A percentile compares a stretch with the other conserved stretches of the same genome.
Evolutionary conservation across 2,888 invertebrate genomes (phyloP).

Genomic region (Sabellastarte sp.): DNA sequence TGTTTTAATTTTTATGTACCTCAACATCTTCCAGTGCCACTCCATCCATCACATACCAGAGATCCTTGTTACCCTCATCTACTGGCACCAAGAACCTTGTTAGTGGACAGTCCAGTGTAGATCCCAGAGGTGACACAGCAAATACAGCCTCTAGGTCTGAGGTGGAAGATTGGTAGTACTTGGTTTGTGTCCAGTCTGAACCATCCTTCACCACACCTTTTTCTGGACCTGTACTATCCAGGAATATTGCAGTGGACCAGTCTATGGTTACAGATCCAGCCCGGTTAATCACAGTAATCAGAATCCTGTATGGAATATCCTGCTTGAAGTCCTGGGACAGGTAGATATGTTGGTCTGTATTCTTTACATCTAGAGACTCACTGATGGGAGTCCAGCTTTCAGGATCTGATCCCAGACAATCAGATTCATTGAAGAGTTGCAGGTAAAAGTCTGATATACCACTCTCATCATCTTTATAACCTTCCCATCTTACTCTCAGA

Average conservation of each 20-base stretch:
- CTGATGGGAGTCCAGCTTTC: not conserved
- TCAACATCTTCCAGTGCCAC: not conserved
- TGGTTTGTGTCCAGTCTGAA: not conserved
- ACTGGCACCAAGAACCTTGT: not conserved
- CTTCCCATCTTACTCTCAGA: not conserved
- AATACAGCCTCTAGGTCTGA: not conserved
- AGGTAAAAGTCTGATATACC: not conserved
- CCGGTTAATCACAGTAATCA: not conserved
- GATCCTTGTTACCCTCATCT: not conserved
- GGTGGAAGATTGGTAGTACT: not conserved
- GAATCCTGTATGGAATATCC: not conserved
- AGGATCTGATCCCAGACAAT: not conserved
- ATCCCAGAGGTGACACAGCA: not conserved
- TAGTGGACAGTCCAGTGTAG: not conserved
- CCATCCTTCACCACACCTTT: constrained; percentile 1
- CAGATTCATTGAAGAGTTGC: not conserved
- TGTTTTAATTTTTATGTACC: too few relatives aligned
- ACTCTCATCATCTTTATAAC: constrained; percentile 1
- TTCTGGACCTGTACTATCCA: not conserved
- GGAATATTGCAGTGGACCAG: not conserved
- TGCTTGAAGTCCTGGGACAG: not conserved
- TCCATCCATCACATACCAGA: not conserved
- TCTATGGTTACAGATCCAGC: not conserved
- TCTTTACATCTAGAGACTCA: not conserved
- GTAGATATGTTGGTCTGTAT: not conserved